Evolutionary conservation across 1,140 invertebrate genomes (phyloP).

Genomic region (Panagrolaimus sp.): DNA sequence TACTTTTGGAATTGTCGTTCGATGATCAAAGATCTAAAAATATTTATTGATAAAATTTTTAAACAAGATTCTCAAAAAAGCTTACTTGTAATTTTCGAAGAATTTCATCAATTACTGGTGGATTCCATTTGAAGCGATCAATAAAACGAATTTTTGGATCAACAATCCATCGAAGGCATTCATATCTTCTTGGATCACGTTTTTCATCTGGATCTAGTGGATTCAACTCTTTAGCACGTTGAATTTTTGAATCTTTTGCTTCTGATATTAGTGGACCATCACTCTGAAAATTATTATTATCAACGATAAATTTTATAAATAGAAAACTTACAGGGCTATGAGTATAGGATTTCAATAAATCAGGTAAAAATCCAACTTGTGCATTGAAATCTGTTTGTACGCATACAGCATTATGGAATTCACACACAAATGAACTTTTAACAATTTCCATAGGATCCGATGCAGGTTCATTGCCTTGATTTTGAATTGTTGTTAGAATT

Average conservation of each 20-base stretch:
- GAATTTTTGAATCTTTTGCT: constrained; percentile 36
- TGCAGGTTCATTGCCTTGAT: constrained; percentile 24
- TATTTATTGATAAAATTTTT: constrained; percentile 70
- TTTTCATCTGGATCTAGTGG: constrained; percentile 60
- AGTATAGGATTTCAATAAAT: constrained; percentile 42
- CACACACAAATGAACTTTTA: constrained; percentile 42
- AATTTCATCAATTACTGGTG: constrained; percentile 52
- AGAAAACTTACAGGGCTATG: constrained; percentile 7
- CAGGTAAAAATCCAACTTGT: constrained; percentile 51
- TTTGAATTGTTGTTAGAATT: constrained; percentile 39
- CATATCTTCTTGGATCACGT: constrained; percentile 83
- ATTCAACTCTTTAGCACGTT: neutral
- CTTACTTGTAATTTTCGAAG: constrained; percentile 45
- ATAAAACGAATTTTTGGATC: constrained; percentile 85
- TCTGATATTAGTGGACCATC: too few relatives aligned
- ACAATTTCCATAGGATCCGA: constrained; percentile 19
- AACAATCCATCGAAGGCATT: constrained; percentile 91
- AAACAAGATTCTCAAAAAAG: constrained; percentile 5
- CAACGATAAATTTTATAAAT: neutral
- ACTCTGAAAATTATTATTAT: too few relatives aligned
- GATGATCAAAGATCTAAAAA: constrained; percentile 91
- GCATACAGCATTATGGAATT: constrained; percentile 48
- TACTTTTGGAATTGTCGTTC: constrained; percentile 98
- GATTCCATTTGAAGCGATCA: constrained; percentile 44
- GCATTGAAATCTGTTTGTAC: constrained; percentile 56